These are phyloP conservation scores for Antechinus stuartii DNA, from an alignment of 2,113 vertebrate genomes.

Conservation along the genomic window DNA sequence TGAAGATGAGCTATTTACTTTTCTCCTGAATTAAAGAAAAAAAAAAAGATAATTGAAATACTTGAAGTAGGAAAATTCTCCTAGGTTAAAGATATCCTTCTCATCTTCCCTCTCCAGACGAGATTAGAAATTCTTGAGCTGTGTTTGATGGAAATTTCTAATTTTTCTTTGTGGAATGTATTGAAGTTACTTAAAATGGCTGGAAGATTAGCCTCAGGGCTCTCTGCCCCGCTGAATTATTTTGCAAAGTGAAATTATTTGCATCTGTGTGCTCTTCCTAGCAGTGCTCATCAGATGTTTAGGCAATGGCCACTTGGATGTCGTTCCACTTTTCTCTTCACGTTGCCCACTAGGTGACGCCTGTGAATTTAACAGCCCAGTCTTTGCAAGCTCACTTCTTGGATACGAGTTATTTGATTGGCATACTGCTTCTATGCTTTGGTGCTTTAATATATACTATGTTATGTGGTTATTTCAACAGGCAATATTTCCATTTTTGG, in stretches of 20 bases:
- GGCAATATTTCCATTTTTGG: slow-evolving; percentile 20
- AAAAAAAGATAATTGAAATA: neutral
- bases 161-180: neutral
- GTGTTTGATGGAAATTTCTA: fast-evolving
- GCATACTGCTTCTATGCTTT: neutral
- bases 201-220: neutral
- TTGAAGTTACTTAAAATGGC: neutral
- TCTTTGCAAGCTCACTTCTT: neutral
- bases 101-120: neutral
- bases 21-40: slow-evolving; percentile 49
- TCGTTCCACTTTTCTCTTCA: slow-evolving; percentile 48
- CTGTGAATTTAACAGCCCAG: slow-evolving; percentile 77
- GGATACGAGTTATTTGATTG: neutral
- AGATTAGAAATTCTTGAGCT: fast-evolving
- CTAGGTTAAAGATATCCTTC: neutral
- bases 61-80: neutral
- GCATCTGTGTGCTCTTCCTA: fast-evolving
- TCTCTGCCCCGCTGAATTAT: neutral
- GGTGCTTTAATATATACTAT: neutral
- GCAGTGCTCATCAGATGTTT: fast-evolving
- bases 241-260: neutral
- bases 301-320: fast-evolving
- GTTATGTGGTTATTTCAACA: neutral
- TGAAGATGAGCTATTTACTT: neutral
- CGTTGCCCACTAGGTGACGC: slow-evolving; percentile 83